Base-by-base conservation (phyloP, 2,888 invertebrate genomes). In the Acanthopleura granulata region DNA sequence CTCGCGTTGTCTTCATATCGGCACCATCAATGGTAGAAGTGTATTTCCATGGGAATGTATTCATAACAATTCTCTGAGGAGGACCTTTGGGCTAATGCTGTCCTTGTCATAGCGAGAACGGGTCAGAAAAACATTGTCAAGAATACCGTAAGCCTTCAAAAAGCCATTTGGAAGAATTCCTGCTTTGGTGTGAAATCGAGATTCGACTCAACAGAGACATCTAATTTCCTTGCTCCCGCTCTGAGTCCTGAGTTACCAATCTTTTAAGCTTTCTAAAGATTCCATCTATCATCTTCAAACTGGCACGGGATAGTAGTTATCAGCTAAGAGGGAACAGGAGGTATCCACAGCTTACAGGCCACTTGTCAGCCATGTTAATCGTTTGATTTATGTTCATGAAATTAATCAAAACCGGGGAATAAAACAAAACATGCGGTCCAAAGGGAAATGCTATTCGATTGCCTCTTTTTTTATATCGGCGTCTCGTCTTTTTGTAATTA, bases 371-470 rank as follows among this genome's bases (percentile, higher is more conserved):
- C 66, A 6, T 66, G 12, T 66, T 66, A 66, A 66, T 66, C 66
- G 66, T 66, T 66, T 66, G 66, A 66, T 66, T 66, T 66, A 66
- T 66, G 57, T 66, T 66, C 66, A 66, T 27, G 66, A 27, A 66
- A 66, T 66, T 66, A 66, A 66, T 66, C 66, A 66, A 66, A 66
- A 66, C 66, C 66, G 4, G 66, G 66, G 66, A 22, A 66, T 66
- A 66, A 66, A 27, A 66, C 29, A 66, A 27, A 66, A 66, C 57
- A 57, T 57, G 57, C 57, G 22, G 57, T 57, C 57, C 57, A 57
- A 57, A 57, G 57, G 57, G 57, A 57, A 57, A 18, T 57, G 57
- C 57, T 18, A 57, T 57, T 57, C 57, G 57, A 57, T 57, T 57
- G 57, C 57, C 6, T 57, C 57, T 57, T 57, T 57, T 51, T 57